Percentiles rank a stretch among this genome's conserved stretches.
Evolutionary conservation across 2,797 vertebrate species (phyloP).

Genomic region (Malacoctenus gilli): DNA sequence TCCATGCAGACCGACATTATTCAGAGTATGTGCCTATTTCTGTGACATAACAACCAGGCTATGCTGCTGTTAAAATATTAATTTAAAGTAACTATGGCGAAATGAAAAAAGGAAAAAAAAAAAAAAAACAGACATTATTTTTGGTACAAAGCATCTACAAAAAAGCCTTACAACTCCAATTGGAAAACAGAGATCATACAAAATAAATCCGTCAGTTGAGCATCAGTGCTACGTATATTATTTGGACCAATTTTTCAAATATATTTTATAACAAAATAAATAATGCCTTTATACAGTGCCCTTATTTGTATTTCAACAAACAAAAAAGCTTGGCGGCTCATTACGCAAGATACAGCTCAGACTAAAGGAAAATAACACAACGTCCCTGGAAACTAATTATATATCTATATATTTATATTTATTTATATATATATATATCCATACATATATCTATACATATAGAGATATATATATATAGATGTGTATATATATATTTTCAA

Average conservation of each 20-base stretch:
- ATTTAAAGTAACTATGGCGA: conserved; percentile 79
- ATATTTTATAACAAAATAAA: conserved; percentile 95
- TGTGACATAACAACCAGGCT: conserved; percentile 78
- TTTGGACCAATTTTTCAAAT: conserved; percentile 90
- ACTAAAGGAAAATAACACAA: conserved; percentile 90
- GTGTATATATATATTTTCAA: conserved; percentile 80
- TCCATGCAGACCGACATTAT: conserved; percentile 72
- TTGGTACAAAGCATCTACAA: conserved; percentile 95
- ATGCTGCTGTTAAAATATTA: conserved; percentile 83
- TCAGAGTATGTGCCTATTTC: conserved; percentile 82
- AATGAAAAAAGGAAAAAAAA: conserved; percentile 57
- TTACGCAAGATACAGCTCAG: conserved; percentile 90
- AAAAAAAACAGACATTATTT: conserved; percentile 78
- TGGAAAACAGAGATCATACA: conserved; percentile 88
- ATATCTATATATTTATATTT: conserved; percentile 75
- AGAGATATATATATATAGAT: conserved; percentile 34
- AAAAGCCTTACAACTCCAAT: conserved; percentile 91
- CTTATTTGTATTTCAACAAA: conserved; percentile 89
- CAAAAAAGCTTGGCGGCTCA: conserved; percentile 88
- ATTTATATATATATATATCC: conserved; percentile 52
- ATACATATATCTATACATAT: conserved; percentile 74
- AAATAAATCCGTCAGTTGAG: conserved; percentile 88
- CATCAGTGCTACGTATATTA: conserved; percentile 88
- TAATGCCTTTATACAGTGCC: conserved; percentile 95
- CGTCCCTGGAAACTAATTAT: conserved; percentile 87